phyloP scores from a whole-genome alignment of 2,888 invertebrate genomes.

The Ophion obscuratus region DNA sequence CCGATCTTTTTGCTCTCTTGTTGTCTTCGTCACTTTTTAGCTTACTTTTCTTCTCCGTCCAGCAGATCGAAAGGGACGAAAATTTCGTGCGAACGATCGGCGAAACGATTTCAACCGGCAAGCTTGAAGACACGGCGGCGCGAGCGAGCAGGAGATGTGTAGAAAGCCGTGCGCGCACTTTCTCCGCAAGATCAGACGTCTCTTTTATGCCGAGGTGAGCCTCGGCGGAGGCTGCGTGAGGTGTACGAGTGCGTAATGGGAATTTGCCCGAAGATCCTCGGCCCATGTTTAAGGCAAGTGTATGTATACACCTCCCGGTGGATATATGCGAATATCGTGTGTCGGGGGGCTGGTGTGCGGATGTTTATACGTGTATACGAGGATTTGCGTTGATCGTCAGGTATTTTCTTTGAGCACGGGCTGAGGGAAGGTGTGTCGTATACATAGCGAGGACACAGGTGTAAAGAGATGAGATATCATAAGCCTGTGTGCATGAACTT shows the following conservation, averaged over 20 bases:
- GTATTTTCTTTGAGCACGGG: slow-evolving; percentile 25
- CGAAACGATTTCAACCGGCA: slow-evolving; percentile 16
- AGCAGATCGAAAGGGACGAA: background rate
- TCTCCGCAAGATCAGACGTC: slow-evolving; percentile 52
- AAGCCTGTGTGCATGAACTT: slow-evolving; percentile 5
- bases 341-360: background rate
- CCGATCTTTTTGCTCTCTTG: background rate
- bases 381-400: background rate
- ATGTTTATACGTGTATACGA: background rate
- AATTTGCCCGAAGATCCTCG: slow-evolving; percentile 45
- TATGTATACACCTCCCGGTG: background rate
- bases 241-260: slow-evolving; percentile 53
- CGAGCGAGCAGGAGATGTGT: slow-evolving; percentile 57
- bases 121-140: slow-evolving; percentile 48
- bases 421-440: slow-evolving; percentile 49
- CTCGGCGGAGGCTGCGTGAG: slow-evolving; percentile 20
- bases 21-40: background rate
- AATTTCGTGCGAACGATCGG: slow-evolving; percentile 11
- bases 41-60: background rate
- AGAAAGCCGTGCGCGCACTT: slow-evolving; percentile 63
- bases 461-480: slow-evolving; percentile 54
- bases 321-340: slow-evolving; percentile 14
- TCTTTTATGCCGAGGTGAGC: slow-evolving; percentile 33
- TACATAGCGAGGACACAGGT: slow-evolving; percentile 36
- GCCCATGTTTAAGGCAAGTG: slow-evolving; percentile 2